Conservation (phyloP, 2,113 vertebrate genomes). For the Lutjanus erythropterus region DNA sequence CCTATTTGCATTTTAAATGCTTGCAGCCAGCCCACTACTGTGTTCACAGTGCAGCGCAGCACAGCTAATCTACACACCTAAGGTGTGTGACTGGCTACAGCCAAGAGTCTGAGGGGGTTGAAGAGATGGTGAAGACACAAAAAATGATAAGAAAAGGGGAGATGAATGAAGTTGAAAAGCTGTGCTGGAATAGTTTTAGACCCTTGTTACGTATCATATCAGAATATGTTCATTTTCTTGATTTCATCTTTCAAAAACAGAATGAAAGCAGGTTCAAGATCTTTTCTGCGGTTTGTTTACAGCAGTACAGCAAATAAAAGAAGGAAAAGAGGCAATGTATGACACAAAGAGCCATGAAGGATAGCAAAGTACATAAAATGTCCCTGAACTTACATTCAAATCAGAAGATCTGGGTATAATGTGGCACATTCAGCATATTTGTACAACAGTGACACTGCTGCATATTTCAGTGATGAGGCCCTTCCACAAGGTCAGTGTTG, state of each 20-base stretch:
- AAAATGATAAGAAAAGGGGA: constrained; percentile 42
- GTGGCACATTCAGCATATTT: background rate
- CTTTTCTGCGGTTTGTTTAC: background rate
- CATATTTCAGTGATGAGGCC: background rate
- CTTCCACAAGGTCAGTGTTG: background rate
- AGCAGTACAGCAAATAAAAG: background rate
- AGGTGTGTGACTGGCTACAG: constrained; percentile 73
- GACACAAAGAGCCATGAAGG: background rate
- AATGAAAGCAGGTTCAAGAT: background rate
- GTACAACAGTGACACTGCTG: background rate
- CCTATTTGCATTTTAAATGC: constrained; percentile 91
- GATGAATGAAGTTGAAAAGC: constrained; percentile 12
- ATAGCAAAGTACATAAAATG: background rate
- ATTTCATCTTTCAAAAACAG: background rate
- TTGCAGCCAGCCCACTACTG: constrained; percentile 76
- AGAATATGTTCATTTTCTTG: background rate
- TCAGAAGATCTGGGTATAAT: background rate
- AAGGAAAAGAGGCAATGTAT: background rate
- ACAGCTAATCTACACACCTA: constrained; percentile 85
- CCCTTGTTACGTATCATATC: background rate
- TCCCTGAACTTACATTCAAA: background rate
- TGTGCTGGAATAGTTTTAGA: background rate
- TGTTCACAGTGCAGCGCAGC: constrained; percentile 77
- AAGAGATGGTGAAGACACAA: constrained; percentile 42
- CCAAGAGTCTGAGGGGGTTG: constrained; percentile 62